Percentiles rank a stretch among this genome's conserved stretches.
phyloP scores from a whole-genome alignment of 1,140 invertebrate species.

The Hycleus cichorii region DNA sequence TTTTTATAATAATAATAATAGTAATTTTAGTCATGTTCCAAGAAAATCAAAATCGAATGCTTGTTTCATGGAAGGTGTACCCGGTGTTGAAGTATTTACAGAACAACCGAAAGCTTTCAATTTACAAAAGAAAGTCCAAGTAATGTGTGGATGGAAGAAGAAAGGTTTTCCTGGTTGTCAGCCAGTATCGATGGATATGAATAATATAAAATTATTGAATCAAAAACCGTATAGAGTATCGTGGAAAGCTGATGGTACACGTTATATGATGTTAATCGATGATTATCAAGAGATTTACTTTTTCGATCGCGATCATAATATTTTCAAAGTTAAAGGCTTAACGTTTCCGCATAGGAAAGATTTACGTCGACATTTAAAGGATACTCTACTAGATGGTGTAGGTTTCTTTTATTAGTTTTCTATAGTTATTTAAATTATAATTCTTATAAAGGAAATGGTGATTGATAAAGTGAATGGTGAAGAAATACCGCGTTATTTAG shows the following conservation, averaged over 20 bases:
- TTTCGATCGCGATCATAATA: conserved; percentile 89
- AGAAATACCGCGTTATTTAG: conserved; percentile 79
- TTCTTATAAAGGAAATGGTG: conserved; percentile 76
- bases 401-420: conserved; percentile 30
- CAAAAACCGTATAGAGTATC: conserved; percentile 89
- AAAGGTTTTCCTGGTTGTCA: conserved; percentile 92
- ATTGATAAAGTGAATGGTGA: conserved; percentile 73
- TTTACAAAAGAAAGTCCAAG: conserved; percentile 71
- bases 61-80: conserved; percentile 74
- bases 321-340: conserved; percentile 80
- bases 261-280: conserved; percentile 97
- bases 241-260: conserved; percentile 98
- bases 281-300: conserved; percentile 81
- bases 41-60: conserved; percentile 35
- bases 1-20: background rate
- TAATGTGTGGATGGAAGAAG: conserved; percentile 73
- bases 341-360: conserved; percentile 73
- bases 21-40: too few species aligned
- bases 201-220: conserved; percentile 71
- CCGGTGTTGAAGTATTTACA: conserved; percentile 59
- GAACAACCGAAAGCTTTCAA: conserved; percentile 53
- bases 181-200: conserved; percentile 89
- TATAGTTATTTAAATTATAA: background rate
- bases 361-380: conserved; percentile 57
- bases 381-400: conserved; percentile 92